phyloP scores from a whole-genome alignment of 1,140 invertebrate species.

The Sesamia nonagrioides region DNA sequence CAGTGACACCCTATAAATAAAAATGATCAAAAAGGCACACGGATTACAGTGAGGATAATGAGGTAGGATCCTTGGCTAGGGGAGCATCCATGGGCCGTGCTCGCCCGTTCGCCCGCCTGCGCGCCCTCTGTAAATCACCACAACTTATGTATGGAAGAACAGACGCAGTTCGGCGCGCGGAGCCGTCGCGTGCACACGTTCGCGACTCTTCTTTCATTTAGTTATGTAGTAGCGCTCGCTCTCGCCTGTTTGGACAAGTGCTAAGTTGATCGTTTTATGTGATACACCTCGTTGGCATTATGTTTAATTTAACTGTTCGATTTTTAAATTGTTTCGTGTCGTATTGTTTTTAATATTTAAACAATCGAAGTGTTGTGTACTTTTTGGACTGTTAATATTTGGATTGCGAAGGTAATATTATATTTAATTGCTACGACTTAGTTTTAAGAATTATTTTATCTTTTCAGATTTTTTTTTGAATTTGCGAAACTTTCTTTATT shows the following conservation, averaged over 20 bases:
- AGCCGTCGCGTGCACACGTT: conserved; percentile 64
- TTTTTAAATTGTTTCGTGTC: conserved; percentile 79
- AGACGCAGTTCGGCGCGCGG: conserved; percentile 82
- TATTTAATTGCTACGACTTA: conserved; percentile 45
- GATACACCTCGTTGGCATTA: conserved; percentile 83
- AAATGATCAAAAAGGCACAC: conserved; percentile 81
- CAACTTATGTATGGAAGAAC: conserved; percentile 67
- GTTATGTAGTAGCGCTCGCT: conserved; percentile 66
- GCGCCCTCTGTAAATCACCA: conserved; percentile 78
- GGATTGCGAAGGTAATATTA: conserved; percentile 69
- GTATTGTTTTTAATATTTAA: conserved; percentile 62
- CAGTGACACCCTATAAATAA: conserved; percentile 72
- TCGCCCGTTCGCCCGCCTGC: conserved; percentile 59
- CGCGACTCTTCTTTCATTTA: conserved; percentile 51
- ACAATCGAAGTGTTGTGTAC: conserved; percentile 66
- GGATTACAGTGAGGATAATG: conserved; percentile 85
- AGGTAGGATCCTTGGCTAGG: conserved; percentile 83
- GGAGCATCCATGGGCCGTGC: conserved; percentile 65
- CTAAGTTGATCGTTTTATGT: conserved; percentile 85
- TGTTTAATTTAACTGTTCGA: conserved; percentile 82
- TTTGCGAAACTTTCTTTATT: conserved; percentile 17
- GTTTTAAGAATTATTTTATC: conserved; percentile 7
- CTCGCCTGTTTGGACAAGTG: conserved; percentile 82
- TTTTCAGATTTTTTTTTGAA: conserved; percentile 12
- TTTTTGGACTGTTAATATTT: conserved; percentile 68